These are phyloP conservation scores for Anisognathus igniventris DNA, from an alignment of 2,797 vertebrate species.

Conservation along the genomic window DNA sequence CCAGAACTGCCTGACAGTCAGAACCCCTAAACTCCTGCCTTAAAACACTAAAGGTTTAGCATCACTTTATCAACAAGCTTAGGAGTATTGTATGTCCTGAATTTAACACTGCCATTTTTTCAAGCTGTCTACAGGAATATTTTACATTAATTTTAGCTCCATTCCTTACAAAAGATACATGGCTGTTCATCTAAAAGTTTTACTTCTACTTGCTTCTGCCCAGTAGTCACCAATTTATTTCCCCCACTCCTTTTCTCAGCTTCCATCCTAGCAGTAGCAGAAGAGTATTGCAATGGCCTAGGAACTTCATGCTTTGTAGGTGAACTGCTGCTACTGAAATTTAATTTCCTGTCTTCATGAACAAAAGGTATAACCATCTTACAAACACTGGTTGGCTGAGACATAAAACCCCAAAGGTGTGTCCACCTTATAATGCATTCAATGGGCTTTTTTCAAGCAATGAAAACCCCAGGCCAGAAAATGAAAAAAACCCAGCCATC, in stretches of 20 bases:
- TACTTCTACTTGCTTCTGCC: neutral
- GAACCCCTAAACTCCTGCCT: neutral
- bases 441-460: neutral
- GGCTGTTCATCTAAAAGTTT: neutral
- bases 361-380: neutral
- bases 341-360: neutral
- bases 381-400: slow-evolving; percentile 9
- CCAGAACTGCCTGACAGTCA: neutral
- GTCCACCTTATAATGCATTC: slow-evolving; percentile 6
- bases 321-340: neutral
- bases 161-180: neutral
- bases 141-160: neutral
- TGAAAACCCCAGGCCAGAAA: neutral
- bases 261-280: neutral
- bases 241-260: neutral
- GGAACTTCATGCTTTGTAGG: neutral
- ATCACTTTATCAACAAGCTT: neutral
- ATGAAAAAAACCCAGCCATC: neutral
- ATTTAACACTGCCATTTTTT: neutral
- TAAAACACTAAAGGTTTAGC: neutral
- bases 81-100: neutral
- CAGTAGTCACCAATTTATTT: neutral
- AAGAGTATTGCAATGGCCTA: neutral
- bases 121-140: neutral
- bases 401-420: slow-evolving; percentile 33